These are phyloP conservation scores for Chionoecetes opilio DNA, from an alignment of 1,140 invertebrate genomes.

Conservation along the genomic window DNA sequence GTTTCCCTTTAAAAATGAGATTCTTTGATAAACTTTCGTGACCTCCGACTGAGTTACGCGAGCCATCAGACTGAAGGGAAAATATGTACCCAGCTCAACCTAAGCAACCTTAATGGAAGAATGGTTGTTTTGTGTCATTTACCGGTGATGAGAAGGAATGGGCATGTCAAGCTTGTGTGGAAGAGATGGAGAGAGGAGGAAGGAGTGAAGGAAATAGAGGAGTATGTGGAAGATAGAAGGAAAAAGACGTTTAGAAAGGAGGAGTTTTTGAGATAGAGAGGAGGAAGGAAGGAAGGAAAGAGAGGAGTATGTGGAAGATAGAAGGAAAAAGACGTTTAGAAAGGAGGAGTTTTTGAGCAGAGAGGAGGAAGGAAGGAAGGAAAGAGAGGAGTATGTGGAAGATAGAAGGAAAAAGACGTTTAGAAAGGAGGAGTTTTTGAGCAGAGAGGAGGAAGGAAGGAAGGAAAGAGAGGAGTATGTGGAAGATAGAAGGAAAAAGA, in stretches of 20 bases:
- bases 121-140: not conserved
- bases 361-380: not conserved
- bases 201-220: not conserved
- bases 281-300: too few species aligned
- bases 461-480: not conserved
- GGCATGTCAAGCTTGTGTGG: not conserved
- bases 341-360: not conserved
- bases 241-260: too few species aligned
- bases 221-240: not conserved
- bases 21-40: not conserved
- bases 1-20: constrained; percentile 30
- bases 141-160: not conserved
- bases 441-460: not conserved
- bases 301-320: not conserved
- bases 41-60: not conserved
- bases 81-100: too few species aligned
- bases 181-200: not conserved
- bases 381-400: not conserved
- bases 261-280: too few species aligned
- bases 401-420: not conserved
- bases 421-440: not conserved
- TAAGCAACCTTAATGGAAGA: not conserved
- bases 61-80: not conserved
- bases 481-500: not conserved
- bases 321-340: not conserved